These are phyloP conservation scores for Heteromurus nitidus DNA, from an alignment of 2,888 invertebrate genomes.

Conservation along the genomic window DNA sequence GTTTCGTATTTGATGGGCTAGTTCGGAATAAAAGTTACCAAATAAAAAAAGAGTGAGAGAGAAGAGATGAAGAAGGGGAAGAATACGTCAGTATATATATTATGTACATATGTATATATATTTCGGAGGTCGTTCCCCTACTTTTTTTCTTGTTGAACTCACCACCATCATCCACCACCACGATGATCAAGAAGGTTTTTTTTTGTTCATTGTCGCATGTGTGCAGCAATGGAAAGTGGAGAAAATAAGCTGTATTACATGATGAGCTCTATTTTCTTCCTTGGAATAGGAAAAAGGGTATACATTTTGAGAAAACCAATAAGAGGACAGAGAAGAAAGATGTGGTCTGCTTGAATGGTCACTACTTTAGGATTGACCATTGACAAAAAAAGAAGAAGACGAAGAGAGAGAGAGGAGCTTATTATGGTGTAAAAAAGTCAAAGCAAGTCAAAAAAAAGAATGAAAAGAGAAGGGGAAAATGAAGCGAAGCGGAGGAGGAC, in stretches of 20 bases:
- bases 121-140: conserved; percentile 62
- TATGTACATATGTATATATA: neutral
- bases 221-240: too few species aligned
- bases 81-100: neutral
- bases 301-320: neutral
- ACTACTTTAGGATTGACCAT: neutral
- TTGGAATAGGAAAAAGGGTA: neutral
- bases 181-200: conserved; percentile 15
- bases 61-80: too few species aligned
- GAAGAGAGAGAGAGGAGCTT: neutral
- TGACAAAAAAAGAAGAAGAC: neutral
- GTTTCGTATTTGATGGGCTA: conserved; percentile 49
- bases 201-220: conserved; percentile 57
- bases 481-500: conserved; percentile 2
- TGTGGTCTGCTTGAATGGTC: conserved; percentile 34
- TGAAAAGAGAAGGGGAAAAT: conserved; percentile 3
- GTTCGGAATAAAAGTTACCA: conserved; percentile 19
- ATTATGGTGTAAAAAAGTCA: conserved; percentile 14
- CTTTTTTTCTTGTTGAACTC: conserved; percentile 24
- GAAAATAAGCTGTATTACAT: conserved; percentile 4
- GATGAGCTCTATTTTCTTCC: conserved; percentile 4
- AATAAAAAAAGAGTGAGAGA: too few species aligned
- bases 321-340: neutral
- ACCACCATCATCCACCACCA: too few species aligned
- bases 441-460: conserved; percentile 36